These are phyloP conservation scores for Spea multiplicata DNA, from an alignment of 2,113 vertebrate genomes.

Conservation along the genomic window DNA sequence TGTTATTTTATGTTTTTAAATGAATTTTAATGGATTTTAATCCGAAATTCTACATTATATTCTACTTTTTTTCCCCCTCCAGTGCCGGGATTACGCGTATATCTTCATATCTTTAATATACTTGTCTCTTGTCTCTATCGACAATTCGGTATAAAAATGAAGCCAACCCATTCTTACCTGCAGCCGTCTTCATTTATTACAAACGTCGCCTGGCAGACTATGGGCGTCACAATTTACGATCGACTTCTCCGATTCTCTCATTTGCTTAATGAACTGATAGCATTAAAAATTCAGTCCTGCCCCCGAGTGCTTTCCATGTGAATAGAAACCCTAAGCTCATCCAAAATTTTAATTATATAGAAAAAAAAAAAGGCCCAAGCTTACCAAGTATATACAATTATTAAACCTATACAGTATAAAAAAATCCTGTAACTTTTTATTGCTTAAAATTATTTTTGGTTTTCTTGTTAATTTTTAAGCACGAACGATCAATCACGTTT, in stretches of 20 bases:
- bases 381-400: neutral
- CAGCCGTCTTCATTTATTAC: slow-evolving; percentile 65
- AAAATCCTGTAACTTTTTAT: slow-evolving; percentile 5
- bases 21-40: too few species aligned
- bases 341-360: slow-evolving; percentile 76
- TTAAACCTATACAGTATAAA: neutral
- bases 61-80: too few species aligned
- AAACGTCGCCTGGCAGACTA: slow-evolving; percentile 68
- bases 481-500: neutral
- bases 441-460: slow-evolving; percentile 1
- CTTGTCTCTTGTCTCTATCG: too few species aligned
- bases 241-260: slow-evolving; percentile 59
- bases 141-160: too few species aligned
- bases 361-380: slow-evolving; percentile 61
- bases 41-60: too few species aligned
- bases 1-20: too few species aligned
- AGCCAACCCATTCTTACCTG: too few species aligned
- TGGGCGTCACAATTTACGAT: slow-evolving; percentile 65
- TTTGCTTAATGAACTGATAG: slow-evolving; percentile 81
- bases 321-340: slow-evolving; percentile 67
- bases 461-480: neutral
- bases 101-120: too few species aligned
- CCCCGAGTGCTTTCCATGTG: slow-evolving; percentile 74
- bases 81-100: too few species aligned
- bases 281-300: slow-evolving; percentile 68